Evolutionary conservation across 2,888 invertebrate species (phyloP), one percentile per base, ranked within the genome.

Genomic region (Clostera curtula): DNA sequence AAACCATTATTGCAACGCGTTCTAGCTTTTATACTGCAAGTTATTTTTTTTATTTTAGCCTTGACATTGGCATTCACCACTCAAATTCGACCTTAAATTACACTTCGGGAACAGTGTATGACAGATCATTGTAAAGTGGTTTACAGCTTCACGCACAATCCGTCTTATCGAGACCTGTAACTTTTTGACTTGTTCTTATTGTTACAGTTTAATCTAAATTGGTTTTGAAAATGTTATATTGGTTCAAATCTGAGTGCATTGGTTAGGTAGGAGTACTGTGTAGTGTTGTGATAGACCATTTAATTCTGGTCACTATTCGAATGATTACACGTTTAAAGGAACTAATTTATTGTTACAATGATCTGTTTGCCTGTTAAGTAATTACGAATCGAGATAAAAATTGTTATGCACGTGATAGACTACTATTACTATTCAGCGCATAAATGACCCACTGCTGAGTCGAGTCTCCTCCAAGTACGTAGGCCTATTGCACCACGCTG

Each of bases 21-120:
- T 32, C 43, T 36, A 35, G 47, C 50, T 65, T 67, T 49, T 66
- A 66, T 61, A 43, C 46, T 29, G 16, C 35, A 29, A 45, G 34
- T 40, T 56, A 56, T 60, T 59, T 55, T 53, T 38, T 45, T 4
- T n/a, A 5, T 10, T 19, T 37, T 37, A 34, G 36, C 66, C 67
- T 49, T 67, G 67, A 56, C 63, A 59, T 56, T 66, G 65, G 42
- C 36, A 45, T 39, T 29, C 25, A 34, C 41, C 18, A 40, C 12
- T 25, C 29, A 47, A 45, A 45, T 22, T 24, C 9, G 31, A 39
- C 25, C 32, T 32, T 33, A 41, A 40, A 29, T 23, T 20, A 16
- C 21, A 11, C 27, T 30, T 24, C 36, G 23, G 23, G 17, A 22
- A 7, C n/a, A 27, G 22, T 7, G 18, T 27, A 15, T 8, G 8